A percentile compares a stretch with the other conserved stretches of the same genome.
phyloP scores from a whole-genome alignment of 2,113 vertebrate species.

The Mellivora capensis region DNA sequence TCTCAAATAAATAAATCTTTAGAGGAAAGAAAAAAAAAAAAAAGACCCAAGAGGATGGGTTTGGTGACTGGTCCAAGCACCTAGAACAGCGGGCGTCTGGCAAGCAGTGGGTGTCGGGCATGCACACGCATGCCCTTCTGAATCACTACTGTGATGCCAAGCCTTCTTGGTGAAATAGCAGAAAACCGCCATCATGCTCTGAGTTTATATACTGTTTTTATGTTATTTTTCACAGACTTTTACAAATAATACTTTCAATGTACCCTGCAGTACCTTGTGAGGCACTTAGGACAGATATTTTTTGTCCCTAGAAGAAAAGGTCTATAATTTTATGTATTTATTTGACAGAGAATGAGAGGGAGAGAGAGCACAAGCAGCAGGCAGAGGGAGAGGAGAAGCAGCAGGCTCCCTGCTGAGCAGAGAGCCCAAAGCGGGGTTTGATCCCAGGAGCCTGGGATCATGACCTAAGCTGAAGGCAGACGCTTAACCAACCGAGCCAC shows the following conservation, averaged over 20 bases:
- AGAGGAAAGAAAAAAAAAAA: too few species aligned
- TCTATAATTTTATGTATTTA: background rate
- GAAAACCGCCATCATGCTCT: background rate
- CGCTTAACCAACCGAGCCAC: background rate
- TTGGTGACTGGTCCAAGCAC: background rate
- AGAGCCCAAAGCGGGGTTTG: background rate
- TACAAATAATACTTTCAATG: background rate
- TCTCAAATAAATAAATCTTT: background rate
- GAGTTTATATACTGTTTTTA: background rate
- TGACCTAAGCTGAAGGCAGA: background rate
- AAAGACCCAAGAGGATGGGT: background rate
- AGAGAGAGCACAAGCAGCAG: background rate
- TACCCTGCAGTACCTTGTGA: background rate
- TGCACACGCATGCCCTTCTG: accelerated
- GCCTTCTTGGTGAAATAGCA: background rate
- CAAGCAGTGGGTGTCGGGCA: background rate
- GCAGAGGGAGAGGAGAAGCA: background rate
- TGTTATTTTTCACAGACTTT: background rate
- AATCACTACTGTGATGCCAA: background rate
- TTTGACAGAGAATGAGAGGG: background rate
- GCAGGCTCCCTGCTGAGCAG: background rate
- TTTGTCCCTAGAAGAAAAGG: conserved; percentile 69
- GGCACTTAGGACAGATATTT: background rate
- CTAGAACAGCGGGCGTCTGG: background rate
- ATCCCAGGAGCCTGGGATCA: background rate